A percentile compares a stretch with the other conserved stretches of the same genome.
Conservation (phyloP, 2,888 invertebrate genomes). For the Iphiclides podalirius region DNA sequence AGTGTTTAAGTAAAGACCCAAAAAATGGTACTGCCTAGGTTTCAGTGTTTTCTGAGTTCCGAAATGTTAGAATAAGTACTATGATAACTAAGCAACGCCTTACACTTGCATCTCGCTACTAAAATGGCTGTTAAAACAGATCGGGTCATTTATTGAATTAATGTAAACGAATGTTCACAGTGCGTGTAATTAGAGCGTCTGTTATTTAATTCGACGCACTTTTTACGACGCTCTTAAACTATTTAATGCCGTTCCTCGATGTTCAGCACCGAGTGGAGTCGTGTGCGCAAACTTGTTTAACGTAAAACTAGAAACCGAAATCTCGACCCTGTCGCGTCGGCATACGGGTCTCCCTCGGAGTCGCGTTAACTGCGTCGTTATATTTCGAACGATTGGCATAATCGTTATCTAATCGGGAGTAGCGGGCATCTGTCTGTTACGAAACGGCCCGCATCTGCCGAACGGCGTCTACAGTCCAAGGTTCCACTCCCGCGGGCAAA, state of each 20-base stretch:
- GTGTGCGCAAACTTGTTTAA: background rate
- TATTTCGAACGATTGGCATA: constrained; percentile 17
- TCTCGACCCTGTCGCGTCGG: background rate
- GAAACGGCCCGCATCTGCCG: constrained; percentile 17
- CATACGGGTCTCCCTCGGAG: background rate
- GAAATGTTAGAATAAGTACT: too few species aligned
- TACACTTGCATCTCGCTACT: too few species aligned
- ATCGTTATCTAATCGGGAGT: constrained; percentile 17
- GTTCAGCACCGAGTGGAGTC: background rate
- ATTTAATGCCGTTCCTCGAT: constrained; percentile 9
- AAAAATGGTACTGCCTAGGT: too few species aligned
- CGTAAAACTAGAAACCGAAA: too few species aligned
- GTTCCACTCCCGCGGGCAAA: constrained; percentile 10
- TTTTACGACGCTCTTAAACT: constrained; percentile 17
- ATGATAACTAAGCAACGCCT: too few species aligned
- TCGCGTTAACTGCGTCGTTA: constrained; percentile 12
- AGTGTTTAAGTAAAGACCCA: too few species aligned
- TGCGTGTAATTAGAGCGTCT: constrained; percentile 6
- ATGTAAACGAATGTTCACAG: constrained; percentile 4
- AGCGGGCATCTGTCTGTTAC: constrained; percentile 17
- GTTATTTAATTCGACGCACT: constrained; percentile 6
- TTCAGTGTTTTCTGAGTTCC: too few species aligned
- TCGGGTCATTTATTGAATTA: too few species aligned
- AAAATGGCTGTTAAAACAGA: too few species aligned
- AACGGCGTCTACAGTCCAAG: constrained; percentile 10